Evolutionary conservation across 1,140 invertebrate species (phyloP).

Genomic region (Hesperophylax magnus): DNA sequence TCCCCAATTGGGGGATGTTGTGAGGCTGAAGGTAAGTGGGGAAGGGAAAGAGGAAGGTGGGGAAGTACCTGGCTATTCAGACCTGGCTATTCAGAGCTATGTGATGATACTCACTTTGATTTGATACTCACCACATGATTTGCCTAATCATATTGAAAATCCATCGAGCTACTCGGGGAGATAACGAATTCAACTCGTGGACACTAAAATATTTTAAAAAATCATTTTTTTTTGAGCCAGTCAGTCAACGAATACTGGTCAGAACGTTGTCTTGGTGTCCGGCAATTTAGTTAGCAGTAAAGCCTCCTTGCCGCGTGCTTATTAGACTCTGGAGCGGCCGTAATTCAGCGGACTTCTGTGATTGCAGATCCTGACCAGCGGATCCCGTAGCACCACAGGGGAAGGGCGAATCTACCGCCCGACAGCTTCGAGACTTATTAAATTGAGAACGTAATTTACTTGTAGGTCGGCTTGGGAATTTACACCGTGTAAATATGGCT

Average conservation of each 20-base stretch:
- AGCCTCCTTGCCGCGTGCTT: constrained; percentile 23
- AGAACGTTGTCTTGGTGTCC: constrained; percentile 32
- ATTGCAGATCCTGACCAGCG: constrained; percentile 10
- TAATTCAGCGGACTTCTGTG: constrained; percentile 35
- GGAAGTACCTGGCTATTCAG: too few species aligned
- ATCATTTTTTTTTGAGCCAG: background rate
- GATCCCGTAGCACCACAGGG: background rate
- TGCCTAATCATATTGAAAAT: too few species aligned
- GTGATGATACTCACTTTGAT: too few species aligned
- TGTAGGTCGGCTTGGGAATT: background rate
- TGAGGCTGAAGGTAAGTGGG: too few species aligned
- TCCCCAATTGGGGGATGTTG: too few species aligned
- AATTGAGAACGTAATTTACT: background rate
- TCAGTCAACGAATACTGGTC: background rate
- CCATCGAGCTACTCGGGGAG: too few species aligned
- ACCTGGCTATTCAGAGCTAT: too few species aligned
- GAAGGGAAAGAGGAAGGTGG: too few species aligned
- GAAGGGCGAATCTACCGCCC: background rate
- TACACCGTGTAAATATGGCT: too few species aligned
- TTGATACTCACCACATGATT: too few species aligned
- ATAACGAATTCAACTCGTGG: too few species aligned
- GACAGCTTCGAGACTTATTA: background rate
- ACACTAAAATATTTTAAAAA: too few species aligned
- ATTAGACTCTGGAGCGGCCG: constrained; percentile 26
- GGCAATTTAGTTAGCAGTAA: constrained; percentile 28